Evolutionary conservation across 2,113 vertebrate species (phyloP).

Genomic region (Tetrao urogallus): DNA sequence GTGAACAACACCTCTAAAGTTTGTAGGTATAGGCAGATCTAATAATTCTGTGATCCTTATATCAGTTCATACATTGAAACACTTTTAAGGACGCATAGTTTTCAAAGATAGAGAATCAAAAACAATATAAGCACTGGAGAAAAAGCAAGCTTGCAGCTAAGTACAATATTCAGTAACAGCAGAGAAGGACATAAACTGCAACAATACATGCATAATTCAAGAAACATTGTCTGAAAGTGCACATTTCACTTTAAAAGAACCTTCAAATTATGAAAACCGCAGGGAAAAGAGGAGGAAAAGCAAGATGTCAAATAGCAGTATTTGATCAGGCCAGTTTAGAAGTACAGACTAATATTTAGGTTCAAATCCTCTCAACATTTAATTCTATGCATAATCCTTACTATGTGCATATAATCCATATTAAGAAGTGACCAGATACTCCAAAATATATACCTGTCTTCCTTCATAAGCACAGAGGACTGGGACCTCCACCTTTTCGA

Average conservation of each 20-base stretch:
- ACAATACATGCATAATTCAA: background rate
- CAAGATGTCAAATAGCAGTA: background rate
- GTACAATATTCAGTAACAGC: background rate
- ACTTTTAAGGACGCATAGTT: background rate
- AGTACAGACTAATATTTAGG: background rate
- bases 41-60: background rate
- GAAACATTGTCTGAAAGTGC: background rate
- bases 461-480: background rate
- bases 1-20: background rate
- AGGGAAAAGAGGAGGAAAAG: background rate
- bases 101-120: background rate
- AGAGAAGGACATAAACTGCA: background rate
- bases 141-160: background rate
- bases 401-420: background rate
- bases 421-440: background rate
- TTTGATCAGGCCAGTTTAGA: background rate
- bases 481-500: background rate
- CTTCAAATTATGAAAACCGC: background rate
- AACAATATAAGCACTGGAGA: background rate
- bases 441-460: background rate
- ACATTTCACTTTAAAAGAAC: background rate
- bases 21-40: background rate
- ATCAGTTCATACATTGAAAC: background rate
- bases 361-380: background rate
- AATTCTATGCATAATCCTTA: background rate